Conservation (phyloP, 2,888 invertebrate genomes). For the Papilio protenor region DNA sequence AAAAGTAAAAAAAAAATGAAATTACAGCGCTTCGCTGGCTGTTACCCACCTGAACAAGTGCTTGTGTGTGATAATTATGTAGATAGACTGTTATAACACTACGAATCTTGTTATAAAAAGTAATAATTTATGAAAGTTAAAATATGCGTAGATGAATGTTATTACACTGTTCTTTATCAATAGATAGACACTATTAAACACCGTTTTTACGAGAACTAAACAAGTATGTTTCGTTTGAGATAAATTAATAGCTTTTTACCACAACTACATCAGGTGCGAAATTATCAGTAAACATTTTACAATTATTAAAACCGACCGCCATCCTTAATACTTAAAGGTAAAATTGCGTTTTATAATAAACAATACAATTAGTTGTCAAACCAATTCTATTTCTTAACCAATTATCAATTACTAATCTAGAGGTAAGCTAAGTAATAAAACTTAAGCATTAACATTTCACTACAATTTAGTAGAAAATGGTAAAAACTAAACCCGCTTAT, state of each 20-base stretch:
- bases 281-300: not conserved
- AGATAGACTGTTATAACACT: slow-evolving; percentile 20
- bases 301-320: not conserved
- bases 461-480: slow-evolving; percentile 13
- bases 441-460: not conserved
- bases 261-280: not conserved
- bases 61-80: slow-evolving; percentile 37
- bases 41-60: slow-evolving; percentile 38
- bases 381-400: not conserved
- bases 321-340: not conserved
- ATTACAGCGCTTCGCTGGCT: slow-evolving; percentile 29
- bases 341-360: not conserved
- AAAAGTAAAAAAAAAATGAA: slow-evolving; percentile 25
- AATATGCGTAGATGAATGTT: slow-evolving; percentile 18
- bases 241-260: not conserved
- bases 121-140: slow-evolving; percentile 20
- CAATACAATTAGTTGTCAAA: not conserved
- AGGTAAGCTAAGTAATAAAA: not conserved
- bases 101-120: slow-evolving; percentile 13
- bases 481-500: slow-evolving; percentile 1
- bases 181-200: not conserved
- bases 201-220: not conserved
- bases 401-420: not conserved
- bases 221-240: not conserved
- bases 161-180: slow-evolving; percentile 13